Conservation (phyloP, 1,140 invertebrate species). For the Pachypsylla venusta region DNA sequence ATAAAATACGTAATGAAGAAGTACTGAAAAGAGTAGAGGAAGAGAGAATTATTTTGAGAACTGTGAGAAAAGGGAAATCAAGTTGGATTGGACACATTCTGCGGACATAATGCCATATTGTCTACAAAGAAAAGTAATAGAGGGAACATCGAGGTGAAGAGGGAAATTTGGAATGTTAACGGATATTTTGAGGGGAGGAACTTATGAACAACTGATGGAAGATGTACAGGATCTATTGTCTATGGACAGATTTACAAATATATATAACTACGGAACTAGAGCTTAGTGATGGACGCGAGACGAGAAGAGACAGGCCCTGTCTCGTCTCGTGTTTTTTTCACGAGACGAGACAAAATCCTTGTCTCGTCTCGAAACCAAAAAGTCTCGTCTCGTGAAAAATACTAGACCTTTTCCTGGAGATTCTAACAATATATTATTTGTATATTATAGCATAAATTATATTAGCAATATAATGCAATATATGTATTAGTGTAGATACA, state of each 20-base stretch:
- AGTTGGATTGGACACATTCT: slow-evolving; percentile 11
- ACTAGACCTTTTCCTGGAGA: too few species aligned
- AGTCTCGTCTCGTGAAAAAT: too few species aligned
- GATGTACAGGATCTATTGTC: slow-evolving; percentile 5
- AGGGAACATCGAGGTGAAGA: slow-evolving; percentile 9
- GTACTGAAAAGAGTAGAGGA: slow-evolving; percentile 11
- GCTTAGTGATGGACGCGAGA: too few species aligned
- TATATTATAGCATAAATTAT: too few species aligned
- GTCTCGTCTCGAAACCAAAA: too few species aligned
- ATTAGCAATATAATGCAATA: too few species aligned
- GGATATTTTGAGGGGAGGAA: not conserved
- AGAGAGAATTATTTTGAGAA: slow-evolving; percentile 15
- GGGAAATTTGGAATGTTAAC: not conserved
- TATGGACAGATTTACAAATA: not conserved
- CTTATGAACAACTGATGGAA: not conserved
- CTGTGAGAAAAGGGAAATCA: slow-evolving; percentile 6
- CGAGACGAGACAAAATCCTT: too few species aligned
- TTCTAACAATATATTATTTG: too few species aligned
- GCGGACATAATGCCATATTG: slow-evolving; percentile 10
- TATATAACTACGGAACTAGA: too few species aligned
- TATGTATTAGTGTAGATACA: too few species aligned
- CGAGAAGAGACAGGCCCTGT: too few species aligned
- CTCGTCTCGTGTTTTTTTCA: too few species aligned
- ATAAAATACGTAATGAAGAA: slow-evolving; percentile 15
- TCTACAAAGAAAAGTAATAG: slow-evolving; percentile 11